Conservation (phyloP, 2,888 invertebrate genomes). For the Mesopsocus fuscifrons region DNA sequence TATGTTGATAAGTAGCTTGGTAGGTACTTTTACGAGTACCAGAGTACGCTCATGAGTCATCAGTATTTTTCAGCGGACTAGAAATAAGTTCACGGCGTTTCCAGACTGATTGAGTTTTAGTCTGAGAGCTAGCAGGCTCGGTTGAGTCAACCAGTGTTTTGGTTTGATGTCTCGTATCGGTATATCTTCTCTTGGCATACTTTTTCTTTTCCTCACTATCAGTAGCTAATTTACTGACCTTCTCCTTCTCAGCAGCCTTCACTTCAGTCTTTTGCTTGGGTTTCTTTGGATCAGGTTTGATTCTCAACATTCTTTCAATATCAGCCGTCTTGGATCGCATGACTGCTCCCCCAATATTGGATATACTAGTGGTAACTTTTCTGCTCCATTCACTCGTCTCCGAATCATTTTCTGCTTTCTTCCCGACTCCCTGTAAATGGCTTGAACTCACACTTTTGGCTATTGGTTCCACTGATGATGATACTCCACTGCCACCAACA, state of each 20-base stretch:
- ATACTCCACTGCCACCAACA: constrained; percentile 1
- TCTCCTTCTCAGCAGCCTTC: constrained; percentile 17
- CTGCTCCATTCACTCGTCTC: constrained; percentile 22
- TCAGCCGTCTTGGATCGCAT: constrained; percentile 45
- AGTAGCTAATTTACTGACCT: constrained; percentile 24
- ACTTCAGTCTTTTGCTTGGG: neutral
- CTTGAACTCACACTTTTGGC: constrained; percentile 18
- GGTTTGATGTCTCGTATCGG: constrained; percentile 37
- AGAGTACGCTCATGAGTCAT: too few relatives aligned
- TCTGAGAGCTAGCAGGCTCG: constrained; percentile 14
- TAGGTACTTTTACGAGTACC: too few relatives aligned
- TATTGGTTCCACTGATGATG: constrained; percentile 16
- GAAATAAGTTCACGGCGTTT: constrained; percentile 66
- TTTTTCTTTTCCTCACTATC: constrained; percentile 36
- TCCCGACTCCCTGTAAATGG: constrained; percentile 12
- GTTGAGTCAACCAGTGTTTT: constrained; percentile 20
- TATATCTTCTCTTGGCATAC: constrained; percentile 37
- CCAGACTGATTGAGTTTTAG: constrained; percentile 34
- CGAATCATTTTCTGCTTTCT: constrained; percentile 14
- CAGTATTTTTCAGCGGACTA: constrained; percentile 38
- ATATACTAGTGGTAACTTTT: constrained; percentile 34
- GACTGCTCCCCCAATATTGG: constrained; percentile 44
- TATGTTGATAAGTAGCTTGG: too few relatives aligned
- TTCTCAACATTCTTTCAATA: constrained; percentile 36
- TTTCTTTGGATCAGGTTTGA: constrained; percentile 16